Evolutionary conservation across 2,888 invertebrate genomes (phyloP).

Genomic region (Smittia sp.): DNA sequence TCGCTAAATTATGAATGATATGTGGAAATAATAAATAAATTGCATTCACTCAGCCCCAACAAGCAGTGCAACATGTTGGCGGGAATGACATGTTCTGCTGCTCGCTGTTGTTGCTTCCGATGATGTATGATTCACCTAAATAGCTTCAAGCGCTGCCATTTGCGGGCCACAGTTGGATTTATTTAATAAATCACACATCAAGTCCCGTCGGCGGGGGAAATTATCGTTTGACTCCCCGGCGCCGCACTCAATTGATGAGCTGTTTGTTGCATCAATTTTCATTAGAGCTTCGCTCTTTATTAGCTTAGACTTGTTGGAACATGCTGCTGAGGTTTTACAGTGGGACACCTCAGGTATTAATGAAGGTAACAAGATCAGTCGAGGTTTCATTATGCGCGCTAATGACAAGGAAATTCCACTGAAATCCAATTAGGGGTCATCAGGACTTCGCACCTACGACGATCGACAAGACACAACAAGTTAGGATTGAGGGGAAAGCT

Average conservation of each 20-base stretch:
- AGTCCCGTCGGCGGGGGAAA: background rate
- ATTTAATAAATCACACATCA: conserved; percentile 24
- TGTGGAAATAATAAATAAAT: conserved; percentile 29
- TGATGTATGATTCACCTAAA: background rate
- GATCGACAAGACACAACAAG: background rate
- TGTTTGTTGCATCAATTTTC: conserved; percentile 28
- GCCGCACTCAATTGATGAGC: conserved; percentile 3
- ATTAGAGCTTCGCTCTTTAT: background rate
- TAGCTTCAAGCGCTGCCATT: background rate
- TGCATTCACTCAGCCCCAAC: background rate
- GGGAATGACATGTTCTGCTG: conserved; percentile 22
- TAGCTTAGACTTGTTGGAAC: background rate
- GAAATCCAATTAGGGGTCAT: background rate
- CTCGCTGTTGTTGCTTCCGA: background rate
- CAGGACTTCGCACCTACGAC: background rate
- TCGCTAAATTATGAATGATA: conserved; percentile 36
- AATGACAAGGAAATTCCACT: too few species aligned
- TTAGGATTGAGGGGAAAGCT: conserved; percentile 23
- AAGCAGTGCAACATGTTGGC: conserved; percentile 32
- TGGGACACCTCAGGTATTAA: too few species aligned
- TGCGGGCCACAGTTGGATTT: conserved; percentile 38
- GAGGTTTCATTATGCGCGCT: too few species aligned
- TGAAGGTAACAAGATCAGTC: too few species aligned
- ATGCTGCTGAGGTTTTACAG: too few species aligned
- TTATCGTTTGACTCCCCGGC: background rate